These are phyloP conservation scores for Sminthurides aquaticus DNA, from an alignment of 2,888 invertebrate species.

Conservation along the genomic window DNA sequence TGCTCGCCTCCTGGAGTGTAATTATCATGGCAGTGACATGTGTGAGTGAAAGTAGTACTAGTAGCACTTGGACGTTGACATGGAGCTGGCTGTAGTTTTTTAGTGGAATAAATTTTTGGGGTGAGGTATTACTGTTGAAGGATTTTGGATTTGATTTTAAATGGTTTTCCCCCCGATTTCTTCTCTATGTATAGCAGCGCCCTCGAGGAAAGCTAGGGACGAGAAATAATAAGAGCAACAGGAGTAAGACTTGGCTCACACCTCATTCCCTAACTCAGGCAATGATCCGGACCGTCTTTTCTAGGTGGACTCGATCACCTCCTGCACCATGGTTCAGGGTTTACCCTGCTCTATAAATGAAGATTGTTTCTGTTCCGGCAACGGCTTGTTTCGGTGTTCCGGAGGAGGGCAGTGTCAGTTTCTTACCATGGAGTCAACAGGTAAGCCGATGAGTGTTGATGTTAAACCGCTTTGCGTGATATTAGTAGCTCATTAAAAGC, in stretches of 20 bases:
- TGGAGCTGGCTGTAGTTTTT: too few relatives aligned
- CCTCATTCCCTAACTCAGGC: conserved; percentile 22
- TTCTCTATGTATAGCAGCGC: conserved; percentile 12
- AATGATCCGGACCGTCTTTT: conserved; percentile 25
- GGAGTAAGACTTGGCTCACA: conserved; percentile 19
- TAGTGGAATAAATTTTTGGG: too few relatives aligned
- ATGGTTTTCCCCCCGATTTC: not conserved
- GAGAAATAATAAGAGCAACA: conserved; percentile 5
- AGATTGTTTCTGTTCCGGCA: conserved; percentile 40
- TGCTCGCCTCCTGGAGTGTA: too few relatives aligned
- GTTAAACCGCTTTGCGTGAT: too few relatives aligned
- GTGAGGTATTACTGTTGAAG: too few relatives aligned
- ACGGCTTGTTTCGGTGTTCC: conserved; percentile 40
- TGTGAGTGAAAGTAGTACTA: too few relatives aligned
- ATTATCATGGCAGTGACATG: too few relatives aligned
- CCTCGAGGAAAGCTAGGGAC: conserved; percentile 26
- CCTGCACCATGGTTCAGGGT: conserved; percentile 37
- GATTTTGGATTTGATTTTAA: not conserved
- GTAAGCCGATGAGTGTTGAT: too few relatives aligned
- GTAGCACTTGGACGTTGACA: too few relatives aligned
- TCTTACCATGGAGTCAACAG: conserved; percentile 24
- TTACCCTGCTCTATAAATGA: conserved; percentile 37
- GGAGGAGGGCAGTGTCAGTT: conserved; percentile 38
- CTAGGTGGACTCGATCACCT: conserved; percentile 34
- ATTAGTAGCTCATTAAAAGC: too few relatives aligned